Evolutionary conservation across 2,113 vertebrate species (phyloP).

Genomic region (Clarias batrachus): DNA sequence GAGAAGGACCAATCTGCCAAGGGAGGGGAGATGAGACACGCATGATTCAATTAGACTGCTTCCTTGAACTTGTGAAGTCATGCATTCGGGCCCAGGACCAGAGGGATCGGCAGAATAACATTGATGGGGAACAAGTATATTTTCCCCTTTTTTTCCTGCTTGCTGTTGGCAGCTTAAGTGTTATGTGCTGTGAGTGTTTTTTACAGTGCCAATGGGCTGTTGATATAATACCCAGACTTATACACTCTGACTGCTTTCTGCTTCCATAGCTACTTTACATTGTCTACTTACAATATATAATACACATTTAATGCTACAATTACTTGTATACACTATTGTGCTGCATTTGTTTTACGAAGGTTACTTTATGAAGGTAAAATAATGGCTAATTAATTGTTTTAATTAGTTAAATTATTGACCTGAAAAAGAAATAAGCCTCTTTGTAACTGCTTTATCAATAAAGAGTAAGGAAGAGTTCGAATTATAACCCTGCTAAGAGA

Average conservation of each 20-base stretch:
- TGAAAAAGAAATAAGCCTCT: neutral
- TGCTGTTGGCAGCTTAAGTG: conserved; percentile 19
- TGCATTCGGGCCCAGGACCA: conserved; percentile 27
- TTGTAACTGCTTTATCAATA: neutral
- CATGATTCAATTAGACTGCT: conserved; percentile 5
- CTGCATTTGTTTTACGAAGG: neutral
- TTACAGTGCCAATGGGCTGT: neutral
- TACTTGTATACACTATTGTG: neutral
- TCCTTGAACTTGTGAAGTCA: conserved; percentile 45
- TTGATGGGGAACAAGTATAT: conserved; percentile 41
- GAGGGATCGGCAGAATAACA: conserved; percentile 33
- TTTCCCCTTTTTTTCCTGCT: neutral
- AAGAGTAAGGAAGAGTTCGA: neutral
- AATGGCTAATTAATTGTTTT: neutral
- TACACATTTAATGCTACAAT: neutral
- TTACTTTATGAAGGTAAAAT: neutral
- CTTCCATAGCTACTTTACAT: neutral
- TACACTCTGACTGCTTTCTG: neutral
- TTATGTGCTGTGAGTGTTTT: conserved; percentile 33
- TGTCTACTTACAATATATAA: neutral
- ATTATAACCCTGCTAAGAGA: neutral
- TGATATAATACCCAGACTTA: conserved; percentile 35
- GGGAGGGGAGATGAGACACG: conserved; percentile 24
- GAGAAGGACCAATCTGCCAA: conserved; percentile 37
- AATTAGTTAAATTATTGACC: neutral